Evolutionary conservation across 2,797 vertebrate species (phyloP).

Genomic region (Cirrhinus molitorella): DNA sequence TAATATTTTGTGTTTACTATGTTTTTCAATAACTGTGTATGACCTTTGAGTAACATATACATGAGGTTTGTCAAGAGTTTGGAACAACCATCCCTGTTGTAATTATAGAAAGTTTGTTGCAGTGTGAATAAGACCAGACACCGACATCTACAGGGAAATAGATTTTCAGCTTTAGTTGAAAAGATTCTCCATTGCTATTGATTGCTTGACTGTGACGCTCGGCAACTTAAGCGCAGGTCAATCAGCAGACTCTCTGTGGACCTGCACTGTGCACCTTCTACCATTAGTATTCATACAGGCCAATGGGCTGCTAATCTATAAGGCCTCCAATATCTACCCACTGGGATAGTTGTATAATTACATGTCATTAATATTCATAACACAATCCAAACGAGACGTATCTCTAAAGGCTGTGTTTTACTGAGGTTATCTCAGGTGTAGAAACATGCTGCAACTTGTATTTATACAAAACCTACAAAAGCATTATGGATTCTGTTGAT

Average conservation of each 20-base stretch:
- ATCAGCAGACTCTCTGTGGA: conserved; percentile 22
- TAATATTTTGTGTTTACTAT: neutral
- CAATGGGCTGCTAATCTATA: conserved; percentile 40
- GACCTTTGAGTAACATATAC: conserved; percentile 1
- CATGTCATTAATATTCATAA: conserved; percentile 51
- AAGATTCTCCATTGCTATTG: conserved; percentile 11
- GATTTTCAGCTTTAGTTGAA: conserved; percentile 17
- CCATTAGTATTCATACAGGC: conserved; percentile 51
- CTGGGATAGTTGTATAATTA: conserved; percentile 47
- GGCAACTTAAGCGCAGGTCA: conserved; percentile 23
- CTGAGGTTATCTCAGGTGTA: conserved; percentile 29
- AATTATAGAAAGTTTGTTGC: conserved; percentile 6
- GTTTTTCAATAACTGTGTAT: neutral
- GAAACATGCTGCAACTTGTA: conserved; percentile 4
- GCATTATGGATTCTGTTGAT: neutral
- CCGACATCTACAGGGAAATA: conserved; percentile 18
- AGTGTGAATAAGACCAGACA: neutral
- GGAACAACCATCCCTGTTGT: neutral
- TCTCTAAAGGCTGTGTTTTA: conserved; percentile 23
- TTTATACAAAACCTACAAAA: conserved; percentile 11
- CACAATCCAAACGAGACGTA: neutral
- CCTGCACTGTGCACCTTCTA: conserved; percentile 4
- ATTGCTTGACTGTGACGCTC: conserved; percentile 27
- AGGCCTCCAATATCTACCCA: conserved; percentile 34
- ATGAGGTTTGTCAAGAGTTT: neutral